phyloP scores from a whole-genome alignment of 2,888 invertebrate genomes.

The Pollenia labialis region DNA sequence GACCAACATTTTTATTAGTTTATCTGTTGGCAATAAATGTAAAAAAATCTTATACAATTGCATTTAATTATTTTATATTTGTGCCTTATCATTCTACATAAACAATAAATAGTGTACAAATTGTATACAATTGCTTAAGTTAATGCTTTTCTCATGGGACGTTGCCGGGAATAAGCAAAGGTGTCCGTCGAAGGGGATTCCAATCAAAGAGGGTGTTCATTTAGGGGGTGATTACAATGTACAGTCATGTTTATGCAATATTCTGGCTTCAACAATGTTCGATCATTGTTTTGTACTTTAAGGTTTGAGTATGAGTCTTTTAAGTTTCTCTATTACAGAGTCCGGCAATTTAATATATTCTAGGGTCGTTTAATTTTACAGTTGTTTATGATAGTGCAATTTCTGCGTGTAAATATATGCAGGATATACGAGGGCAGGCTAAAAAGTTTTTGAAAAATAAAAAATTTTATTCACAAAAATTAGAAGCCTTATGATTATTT shows the following conservation, averaged over 20 bases:
- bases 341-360: conserved; percentile 17
- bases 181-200: no score
- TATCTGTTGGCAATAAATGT: no score
- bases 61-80: no score
- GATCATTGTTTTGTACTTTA: conserved; percentile 47
- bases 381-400: conserved; percentile 34
- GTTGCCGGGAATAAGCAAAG: no score
- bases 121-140: no score
- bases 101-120: no score
- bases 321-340: conserved; percentile 11
- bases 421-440: background rate
- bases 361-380: conserved; percentile 25
- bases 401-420: background rate
- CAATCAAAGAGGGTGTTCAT: background rate
- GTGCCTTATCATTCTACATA: no score
- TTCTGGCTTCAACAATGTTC: conserved; percentile 49
- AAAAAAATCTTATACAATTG: no score
- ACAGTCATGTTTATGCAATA: conserved; percentile 35
- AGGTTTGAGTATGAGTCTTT: background rate
- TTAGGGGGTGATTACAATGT: conserved; percentile 5
- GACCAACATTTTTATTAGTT: no score
- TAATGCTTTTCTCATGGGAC: no score
- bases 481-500: no score
- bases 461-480: no score
- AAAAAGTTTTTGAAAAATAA: background rate